Percentiles rank a stretch among this genome's conserved stretches.
phyloP scores from a whole-genome alignment of 2,113 vertebrate species.

The Halcyon malimbica region DNA sequence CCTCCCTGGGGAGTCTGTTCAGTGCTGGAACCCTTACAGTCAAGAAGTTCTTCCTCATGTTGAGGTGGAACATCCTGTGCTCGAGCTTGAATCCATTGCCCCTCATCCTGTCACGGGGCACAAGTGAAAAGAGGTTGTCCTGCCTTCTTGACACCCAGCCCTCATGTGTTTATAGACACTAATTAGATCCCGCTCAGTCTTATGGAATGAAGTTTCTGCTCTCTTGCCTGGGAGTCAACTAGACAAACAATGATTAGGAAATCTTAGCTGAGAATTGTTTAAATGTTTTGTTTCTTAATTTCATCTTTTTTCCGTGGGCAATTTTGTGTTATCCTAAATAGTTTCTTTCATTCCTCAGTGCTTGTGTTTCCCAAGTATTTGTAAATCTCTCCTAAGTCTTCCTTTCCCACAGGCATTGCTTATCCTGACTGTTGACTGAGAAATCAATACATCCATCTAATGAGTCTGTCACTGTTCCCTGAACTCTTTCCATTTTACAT shows the following conservation, averaged over 20 bases:
- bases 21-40: no score
- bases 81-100: no score
- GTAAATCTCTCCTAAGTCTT: conserved; percentile 36
- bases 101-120: no score
- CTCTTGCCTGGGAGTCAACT: not conserved
- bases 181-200: no score
- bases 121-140: no score
- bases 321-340: conserved; percentile 6
- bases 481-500: conserved; percentile 61
- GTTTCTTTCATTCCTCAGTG: conserved; percentile 17
- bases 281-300: conserved; percentile 57
- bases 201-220: no score
- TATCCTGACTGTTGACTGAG: conserved; percentile 55
- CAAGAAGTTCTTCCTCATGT: no score
- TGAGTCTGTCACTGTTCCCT: conserved; percentile 48
- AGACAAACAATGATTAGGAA: conserved; percentile 46
- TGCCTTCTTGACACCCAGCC: no score
- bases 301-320: conserved; percentile 25
- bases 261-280: conserved; percentile 56
- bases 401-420: conserved; percentile 62
- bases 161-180: no score
- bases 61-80: no score
- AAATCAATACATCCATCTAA: conserved; percentile 44
- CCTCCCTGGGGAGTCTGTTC: no score
- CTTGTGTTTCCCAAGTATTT: conserved; percentile 39